These are phyloP conservation scores for Leiothrix lutea DNA, from an alignment of 2,113 vertebrate species.

Conservation along the genomic window DNA sequence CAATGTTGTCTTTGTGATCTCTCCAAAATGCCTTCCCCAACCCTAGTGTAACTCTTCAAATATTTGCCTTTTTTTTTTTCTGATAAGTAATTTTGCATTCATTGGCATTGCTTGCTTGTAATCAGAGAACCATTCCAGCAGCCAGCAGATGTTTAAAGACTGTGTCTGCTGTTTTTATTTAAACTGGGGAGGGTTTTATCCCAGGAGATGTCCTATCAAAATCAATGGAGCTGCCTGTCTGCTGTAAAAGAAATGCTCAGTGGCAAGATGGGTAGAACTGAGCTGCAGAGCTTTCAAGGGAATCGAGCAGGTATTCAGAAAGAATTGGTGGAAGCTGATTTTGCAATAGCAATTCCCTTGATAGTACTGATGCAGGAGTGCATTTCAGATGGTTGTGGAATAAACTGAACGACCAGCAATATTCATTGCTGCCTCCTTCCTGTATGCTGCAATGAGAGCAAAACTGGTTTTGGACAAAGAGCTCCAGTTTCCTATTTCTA, in stretches of 20 bases:
- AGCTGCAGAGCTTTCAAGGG: slow-evolving; percentile 22
- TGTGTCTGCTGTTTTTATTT: not conserved
- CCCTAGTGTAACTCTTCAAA: not conserved
- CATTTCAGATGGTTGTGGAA: slow-evolving; percentile 2
- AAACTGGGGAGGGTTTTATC: not conserved
- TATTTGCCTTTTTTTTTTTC: not conserved
- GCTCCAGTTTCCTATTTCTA: slow-evolving; percentile 5
- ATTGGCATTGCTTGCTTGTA: slow-evolving; percentile 15
- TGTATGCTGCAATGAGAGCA: slow-evolving; percentile 24
- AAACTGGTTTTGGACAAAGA: slow-evolving; percentile 45
- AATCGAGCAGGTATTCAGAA: not conserved
- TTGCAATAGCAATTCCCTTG: slow-evolving; percentile 17
- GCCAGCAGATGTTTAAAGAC: slow-evolving; percentile 41
- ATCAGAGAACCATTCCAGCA: slow-evolving; percentile 50
- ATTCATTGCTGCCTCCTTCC: slow-evolving; percentile 37
- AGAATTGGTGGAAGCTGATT: slow-evolving; percentile 20
- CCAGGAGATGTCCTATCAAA: slow-evolving; percentile 5
- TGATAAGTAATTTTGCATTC: slow-evolving; percentile 49
- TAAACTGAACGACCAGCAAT: not conserved
- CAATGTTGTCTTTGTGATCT: slow-evolving; percentile 48
- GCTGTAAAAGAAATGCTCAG: not conserved
- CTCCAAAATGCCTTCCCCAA: slow-evolving; percentile 14
- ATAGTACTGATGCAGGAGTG: not conserved
- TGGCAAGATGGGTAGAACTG: not conserved
- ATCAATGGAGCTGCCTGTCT: not conserved